Evolutionary conservation across 2,113 vertebrate species (phyloP).

Genomic region (Notarius quadriscutis): DNA sequence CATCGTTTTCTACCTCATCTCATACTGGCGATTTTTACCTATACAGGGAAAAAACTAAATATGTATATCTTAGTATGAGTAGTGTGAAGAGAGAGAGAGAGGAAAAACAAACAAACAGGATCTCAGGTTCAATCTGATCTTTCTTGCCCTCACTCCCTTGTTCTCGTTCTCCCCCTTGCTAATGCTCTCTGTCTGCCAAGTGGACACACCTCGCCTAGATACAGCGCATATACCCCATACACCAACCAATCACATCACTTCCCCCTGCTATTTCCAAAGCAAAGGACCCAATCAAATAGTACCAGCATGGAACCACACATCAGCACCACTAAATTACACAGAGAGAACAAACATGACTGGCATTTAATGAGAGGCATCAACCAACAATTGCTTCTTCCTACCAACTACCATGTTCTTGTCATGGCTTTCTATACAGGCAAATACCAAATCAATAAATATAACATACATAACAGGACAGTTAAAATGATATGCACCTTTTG

Average conservation of each 20-base stretch:
- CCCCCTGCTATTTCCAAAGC: constrained; percentile 53
- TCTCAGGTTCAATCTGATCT: constrained; percentile 30
- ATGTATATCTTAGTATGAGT: constrained; percentile 3
- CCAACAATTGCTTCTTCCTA: constrained; percentile 47
- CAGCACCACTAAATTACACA: constrained; percentile 67
- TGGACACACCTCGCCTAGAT: constrained; percentile 71
- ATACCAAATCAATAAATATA: background rate
- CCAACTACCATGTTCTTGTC: constrained; percentile 40
- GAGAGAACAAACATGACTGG: constrained; percentile 68
- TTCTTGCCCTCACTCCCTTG: constrained; percentile 43
- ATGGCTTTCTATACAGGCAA: constrained; percentile 17
- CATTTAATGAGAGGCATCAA: constrained; percentile 68
- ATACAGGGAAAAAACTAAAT: background rate
- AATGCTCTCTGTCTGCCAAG: constrained; percentile 39
- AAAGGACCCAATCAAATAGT: constrained; percentile 62
- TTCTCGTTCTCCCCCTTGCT: constrained; percentile 53
- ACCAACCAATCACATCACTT: constrained; percentile 73
- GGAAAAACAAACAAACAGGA: constrained; percentile 14
- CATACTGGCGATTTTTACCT: background rate
- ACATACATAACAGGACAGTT: background rate
- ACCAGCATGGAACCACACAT: constrained; percentile 53
- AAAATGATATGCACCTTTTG: background rate
- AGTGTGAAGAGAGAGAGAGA: constrained; percentile 16
- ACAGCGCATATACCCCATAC: constrained; percentile 69
- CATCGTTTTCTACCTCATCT: background rate